Percentiles rank a stretch among this genome's conserved stretches.
Conservation (phyloP, 2,888 invertebrate genomes). For the Caenorhabditis becei region DNA sequence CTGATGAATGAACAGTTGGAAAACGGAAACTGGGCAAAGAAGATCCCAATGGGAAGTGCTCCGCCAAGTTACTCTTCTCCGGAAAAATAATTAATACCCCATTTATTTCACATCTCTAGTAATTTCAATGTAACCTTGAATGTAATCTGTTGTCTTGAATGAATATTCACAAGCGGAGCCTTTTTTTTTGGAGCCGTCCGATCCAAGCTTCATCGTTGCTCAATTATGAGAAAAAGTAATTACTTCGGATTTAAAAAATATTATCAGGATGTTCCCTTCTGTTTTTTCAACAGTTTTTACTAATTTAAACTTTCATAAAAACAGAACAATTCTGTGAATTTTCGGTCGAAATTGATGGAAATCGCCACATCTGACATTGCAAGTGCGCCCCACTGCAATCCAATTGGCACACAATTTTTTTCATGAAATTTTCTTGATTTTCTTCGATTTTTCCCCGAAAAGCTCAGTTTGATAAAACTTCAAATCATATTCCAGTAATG, state of each 20-base stretch:
- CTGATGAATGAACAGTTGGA: constrained; percentile 2
- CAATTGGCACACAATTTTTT: constrained; percentile 22
- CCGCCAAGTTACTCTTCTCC: constrained; percentile 47
- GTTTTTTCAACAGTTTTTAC: too few relatives aligned
- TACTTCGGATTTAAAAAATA: too few relatives aligned
- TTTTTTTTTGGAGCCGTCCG: too few relatives aligned
- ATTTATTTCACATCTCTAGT: too few relatives aligned
- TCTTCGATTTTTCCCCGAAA: constrained; percentile 5
- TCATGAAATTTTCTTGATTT: constrained; percentile 9
- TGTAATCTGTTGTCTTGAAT: too few relatives aligned
- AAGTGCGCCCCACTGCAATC: constrained; percentile 32
- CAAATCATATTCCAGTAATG: neutral
- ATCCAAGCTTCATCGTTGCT: too few relatives aligned
- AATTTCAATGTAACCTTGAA: too few relatives aligned
- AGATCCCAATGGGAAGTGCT: constrained; percentile 35
- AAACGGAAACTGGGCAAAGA: constrained; percentile 28
- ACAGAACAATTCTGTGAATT: neutral
- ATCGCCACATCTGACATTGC: neutral
- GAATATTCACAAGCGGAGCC: too few relatives aligned
- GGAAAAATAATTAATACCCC: constrained; percentile 14
- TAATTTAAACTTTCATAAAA: neutral
- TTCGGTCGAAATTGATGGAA: neutral
- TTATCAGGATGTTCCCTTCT: too few relatives aligned
- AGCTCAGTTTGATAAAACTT: neutral
- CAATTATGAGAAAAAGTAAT: too few relatives aligned